phyloP scores from a whole-genome alignment of 2,113 vertebrate species.

The Merops nubicus region DNA sequence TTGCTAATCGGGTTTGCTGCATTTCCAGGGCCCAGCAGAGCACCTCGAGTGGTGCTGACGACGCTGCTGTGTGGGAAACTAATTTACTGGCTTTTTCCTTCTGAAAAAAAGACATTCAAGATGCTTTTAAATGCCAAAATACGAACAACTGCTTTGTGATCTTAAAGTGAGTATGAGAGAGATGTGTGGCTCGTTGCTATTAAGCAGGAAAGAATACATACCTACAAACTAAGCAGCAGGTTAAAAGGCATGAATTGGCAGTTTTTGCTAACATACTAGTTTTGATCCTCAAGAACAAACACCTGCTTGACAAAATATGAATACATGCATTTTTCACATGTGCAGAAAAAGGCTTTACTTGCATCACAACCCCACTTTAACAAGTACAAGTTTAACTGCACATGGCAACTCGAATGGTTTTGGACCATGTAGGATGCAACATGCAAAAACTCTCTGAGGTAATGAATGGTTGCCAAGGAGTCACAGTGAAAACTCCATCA shows the following conservation, averaged over 20 bases:
- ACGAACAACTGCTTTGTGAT: constrained; percentile 20
- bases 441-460: neutral
- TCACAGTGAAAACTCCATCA: neutral
- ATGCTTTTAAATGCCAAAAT: neutral
- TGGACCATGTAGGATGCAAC: neutral
- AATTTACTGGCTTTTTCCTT: neutral
- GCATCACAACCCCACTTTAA: neutral
- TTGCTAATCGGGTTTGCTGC: neutral
- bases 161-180: constrained; percentile 2
- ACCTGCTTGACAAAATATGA: neutral
- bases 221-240: neutral
- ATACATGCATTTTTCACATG: neutral
- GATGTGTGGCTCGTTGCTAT: neutral
- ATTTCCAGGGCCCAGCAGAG: neutral
- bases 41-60: neutral
- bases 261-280: neutral
- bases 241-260: neutral
- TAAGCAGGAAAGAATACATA: neutral
- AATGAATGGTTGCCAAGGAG: neutral
- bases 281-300: constrained; percentile 20
- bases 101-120: neutral
- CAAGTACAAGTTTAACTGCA: neutral
- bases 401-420: accelerated
- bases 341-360: neutral
- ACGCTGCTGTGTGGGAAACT: neutral